These are phyloP conservation scores for Carpatolechia fugitivella DNA, from an alignment of 2,888 invertebrate species.

Conservation along the genomic window DNA sequence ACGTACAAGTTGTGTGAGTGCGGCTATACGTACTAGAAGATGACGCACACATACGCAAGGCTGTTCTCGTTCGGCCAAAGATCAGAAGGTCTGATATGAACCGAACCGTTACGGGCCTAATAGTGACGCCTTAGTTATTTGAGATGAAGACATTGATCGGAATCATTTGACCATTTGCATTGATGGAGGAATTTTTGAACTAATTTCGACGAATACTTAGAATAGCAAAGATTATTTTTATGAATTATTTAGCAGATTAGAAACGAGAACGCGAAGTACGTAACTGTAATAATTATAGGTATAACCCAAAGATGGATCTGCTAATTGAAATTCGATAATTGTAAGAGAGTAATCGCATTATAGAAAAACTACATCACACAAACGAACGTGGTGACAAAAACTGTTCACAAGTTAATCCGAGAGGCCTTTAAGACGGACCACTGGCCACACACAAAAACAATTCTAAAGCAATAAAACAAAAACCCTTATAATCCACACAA, in stretches of 20 bases:
- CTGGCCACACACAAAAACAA: conserved; percentile 10
- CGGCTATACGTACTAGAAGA: not conserved
- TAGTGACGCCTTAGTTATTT: conserved; percentile 19
- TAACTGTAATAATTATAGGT: too few relatives aligned
- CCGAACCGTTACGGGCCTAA: conserved; percentile 11
- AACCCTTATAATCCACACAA: conserved; percentile 28
- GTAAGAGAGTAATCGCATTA: not conserved
- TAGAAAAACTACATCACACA: not conserved
- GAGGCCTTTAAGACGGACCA: not conserved
- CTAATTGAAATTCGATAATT: not conserved
- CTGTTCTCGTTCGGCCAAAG: not conserved
- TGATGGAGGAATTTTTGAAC: not conserved
- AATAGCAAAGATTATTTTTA: not conserved
- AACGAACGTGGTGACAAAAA: not conserved
- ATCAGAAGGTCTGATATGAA: conserved; percentile 19
- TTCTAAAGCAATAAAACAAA: conserved; percentile 22
- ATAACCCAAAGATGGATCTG: not conserved
- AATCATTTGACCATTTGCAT: conserved; percentile 9
- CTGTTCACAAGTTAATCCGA: conserved; percentile 3
- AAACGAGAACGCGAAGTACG: not conserved
- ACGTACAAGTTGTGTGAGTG: too few relatives aligned
- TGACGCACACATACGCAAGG: not conserved
- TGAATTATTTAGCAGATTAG: not conserved
- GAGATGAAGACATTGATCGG: conserved; percentile 11
- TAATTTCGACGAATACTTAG: not conserved